phyloP scores from a whole-genome alignment of 1,140 invertebrate genomes.

The Aphidius gifuensis region DNA sequence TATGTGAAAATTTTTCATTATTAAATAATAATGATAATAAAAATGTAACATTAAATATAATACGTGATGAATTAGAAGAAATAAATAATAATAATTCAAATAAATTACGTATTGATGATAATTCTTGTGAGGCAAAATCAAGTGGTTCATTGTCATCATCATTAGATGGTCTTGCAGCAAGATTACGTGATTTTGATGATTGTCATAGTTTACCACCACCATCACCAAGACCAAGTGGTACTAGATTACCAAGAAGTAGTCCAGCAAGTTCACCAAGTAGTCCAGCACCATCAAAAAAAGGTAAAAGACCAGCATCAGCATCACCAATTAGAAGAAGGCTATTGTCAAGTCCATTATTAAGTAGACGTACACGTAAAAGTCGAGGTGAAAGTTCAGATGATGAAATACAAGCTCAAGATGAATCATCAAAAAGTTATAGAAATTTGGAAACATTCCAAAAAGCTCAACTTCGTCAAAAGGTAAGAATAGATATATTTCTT shows the following conservation, averaged over 20 bases:
- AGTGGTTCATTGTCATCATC: slow-evolving; percentile 50
- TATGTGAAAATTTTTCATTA: slow-evolving; percentile 4
- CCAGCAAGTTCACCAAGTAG: slow-evolving; percentile 63
- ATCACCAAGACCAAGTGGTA: slow-evolving; percentile 45
- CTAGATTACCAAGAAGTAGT: slow-evolving; percentile 58
- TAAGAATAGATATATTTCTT: slow-evolving; percentile 39
- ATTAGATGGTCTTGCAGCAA: slow-evolving; percentile 46
- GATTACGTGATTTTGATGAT: slow-evolving; percentile 50
- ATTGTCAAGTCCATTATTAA: slow-evolving; percentile 76
- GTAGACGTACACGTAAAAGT: slow-evolving; percentile 70
- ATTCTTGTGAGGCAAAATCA: slow-evolving; percentile 33
- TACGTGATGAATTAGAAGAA: too few relatives aligned
- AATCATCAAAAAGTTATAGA: slow-evolving; percentile 67
- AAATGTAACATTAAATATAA: too few relatives aligned
- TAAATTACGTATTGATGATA: slow-evolving; percentile 5
- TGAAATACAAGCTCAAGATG: slow-evolving; percentile 67
- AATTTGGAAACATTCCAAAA: slow-evolving; percentile 94
- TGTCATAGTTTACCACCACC: slow-evolving; percentile 49
- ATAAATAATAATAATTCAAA: too few relatives aligned
- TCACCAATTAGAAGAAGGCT: slow-evolving; percentile 74
- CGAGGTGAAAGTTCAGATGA: slow-evolving; percentile 84
- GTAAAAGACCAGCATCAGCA: slow-evolving; percentile 71
- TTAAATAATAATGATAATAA: slow-evolving; percentile 3
- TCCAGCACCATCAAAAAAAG: slow-evolving; percentile 68
- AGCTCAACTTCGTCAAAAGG: slow-evolving; percentile 89